phyloP scores from a whole-genome alignment of 2,113 vertebrate species.

The Sinocyclocheilus rhinocerous region DNA sequence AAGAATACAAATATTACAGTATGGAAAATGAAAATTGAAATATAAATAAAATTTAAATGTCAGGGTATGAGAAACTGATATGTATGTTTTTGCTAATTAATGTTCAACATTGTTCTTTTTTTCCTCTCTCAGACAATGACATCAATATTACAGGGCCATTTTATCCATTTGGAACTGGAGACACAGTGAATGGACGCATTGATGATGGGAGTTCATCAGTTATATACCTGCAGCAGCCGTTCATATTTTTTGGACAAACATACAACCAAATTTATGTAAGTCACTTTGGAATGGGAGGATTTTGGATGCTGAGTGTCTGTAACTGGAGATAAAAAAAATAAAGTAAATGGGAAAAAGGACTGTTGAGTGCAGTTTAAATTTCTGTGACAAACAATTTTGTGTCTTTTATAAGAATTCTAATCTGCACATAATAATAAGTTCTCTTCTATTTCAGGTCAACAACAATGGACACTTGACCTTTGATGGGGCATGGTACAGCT shows the following conservation, averaged over 20 bases:
- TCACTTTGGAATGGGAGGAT: not conserved
- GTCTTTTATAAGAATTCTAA: not conserved
- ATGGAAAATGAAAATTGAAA: not conserved
- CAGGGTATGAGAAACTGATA: not conserved
- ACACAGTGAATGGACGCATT: not conserved
- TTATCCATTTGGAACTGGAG: conserved; percentile 44
- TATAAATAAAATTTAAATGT: not conserved
- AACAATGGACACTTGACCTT: conserved; percentile 54
- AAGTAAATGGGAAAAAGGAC: not conserved
- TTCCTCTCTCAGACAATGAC: not conserved
- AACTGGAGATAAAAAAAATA: not conserved
- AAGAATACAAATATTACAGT: not conserved
- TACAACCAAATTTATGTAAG: conserved; percentile 24
- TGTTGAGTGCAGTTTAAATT: not conserved
- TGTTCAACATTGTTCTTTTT: not conserved
- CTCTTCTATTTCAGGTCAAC: conserved; percentile 43
- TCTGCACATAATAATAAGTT: not conserved
- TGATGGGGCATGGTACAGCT: not conserved
- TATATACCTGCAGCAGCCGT: conserved; percentile 27
- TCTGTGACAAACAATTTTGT: not conserved
- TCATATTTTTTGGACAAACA: conserved; percentile 33
- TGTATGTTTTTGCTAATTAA: not conserved
- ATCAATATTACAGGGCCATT: not conserved
- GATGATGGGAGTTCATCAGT: conserved; percentile 43
- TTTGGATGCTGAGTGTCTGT: not conserved